These are phyloP conservation scores for Pristionchus pacificus DNA, from an alignment of 1,140 invertebrate genomes.

Conservation along the genomic window DNA sequence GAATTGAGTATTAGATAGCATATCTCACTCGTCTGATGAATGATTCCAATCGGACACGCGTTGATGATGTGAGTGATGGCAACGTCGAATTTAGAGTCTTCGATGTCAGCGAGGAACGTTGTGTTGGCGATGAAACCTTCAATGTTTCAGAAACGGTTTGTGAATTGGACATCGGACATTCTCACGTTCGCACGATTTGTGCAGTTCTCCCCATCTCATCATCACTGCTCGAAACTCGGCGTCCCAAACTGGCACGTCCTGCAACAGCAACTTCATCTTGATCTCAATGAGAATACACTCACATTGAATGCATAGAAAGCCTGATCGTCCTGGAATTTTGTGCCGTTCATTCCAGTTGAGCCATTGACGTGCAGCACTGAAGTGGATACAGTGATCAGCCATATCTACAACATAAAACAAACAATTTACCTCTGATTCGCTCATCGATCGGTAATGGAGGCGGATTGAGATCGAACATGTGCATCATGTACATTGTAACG, in stretches of 20 bases:
- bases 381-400: neutral
- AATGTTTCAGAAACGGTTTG: neutral
- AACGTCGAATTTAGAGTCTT: constrained; percentile 17
- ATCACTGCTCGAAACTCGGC: neutral
- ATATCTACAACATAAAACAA: neutral
- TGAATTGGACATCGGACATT: neutral
- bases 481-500: constrained; percentile 11
- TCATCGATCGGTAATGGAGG: neutral
- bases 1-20: neutral
- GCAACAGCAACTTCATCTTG: neutral
- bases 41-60: constrained; percentile 16
- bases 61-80: constrained; percentile 22
- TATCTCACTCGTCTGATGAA: constrained; percentile 1
- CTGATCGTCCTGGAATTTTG: neutral
- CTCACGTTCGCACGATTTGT: neutral
- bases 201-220: neutral
- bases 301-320: neutral
- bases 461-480: neutral
- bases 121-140: constrained; percentile 4
- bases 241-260: constrained; percentile 14
- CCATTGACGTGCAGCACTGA: neutral
- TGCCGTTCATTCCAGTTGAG: neutral
- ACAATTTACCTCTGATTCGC: constrained; percentile 2
- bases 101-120: neutral
- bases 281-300: neutral